Base-by-base conservation (phyloP, 2,113 vertebrate genomes). In the Myotis yumanensis region DNA sequence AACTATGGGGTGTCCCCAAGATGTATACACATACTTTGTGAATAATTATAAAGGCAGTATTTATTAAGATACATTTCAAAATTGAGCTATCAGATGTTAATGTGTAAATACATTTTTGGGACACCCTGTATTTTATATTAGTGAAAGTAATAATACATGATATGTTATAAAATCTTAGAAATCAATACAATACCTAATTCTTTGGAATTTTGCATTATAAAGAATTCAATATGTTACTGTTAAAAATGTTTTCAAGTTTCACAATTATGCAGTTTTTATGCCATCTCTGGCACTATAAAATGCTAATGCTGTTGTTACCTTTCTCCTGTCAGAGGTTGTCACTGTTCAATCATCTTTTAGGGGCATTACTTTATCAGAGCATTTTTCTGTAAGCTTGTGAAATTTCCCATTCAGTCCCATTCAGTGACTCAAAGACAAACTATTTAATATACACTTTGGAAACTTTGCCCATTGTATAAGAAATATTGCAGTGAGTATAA, bases 161-260 rank as follows among this genome's bases (percentile, higher is more conserved):
- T 57, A 85, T 46, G 7, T 54, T 57, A 51, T 57, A 62, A 68
- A 68, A 68, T 68, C 64, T 68, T 68, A 68, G 11, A 35, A 80
- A 72, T 94, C 46, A 82, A 48, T 66, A 69, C 6, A 43, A 48
- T 32, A 80, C 1, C 15, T 17, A 77, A 71, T 35, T 89, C 62
- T 22, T 89, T 73, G 35, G 66, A 82, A 62, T 90, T 81, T 90
- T 90, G 30, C 23, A 51, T 37, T 94, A 89, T 72, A 69, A 91
- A 89, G 25, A 72, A 57, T 93, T 71, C 52, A 77, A 18, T 8
- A 85, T n/a, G 23, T 32, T 71, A 57, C 23, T 1, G 23, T 10
- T 68, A 32, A 18, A 25, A 25, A 16, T 20, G 48, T 40, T 86
- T 86, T 69, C 7, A 68, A 89, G 28, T 94, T 95, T 89, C 57